Conservation (phyloP, 2,797 vertebrate genomes). For the Tamandua tetradactyla region DNA sequence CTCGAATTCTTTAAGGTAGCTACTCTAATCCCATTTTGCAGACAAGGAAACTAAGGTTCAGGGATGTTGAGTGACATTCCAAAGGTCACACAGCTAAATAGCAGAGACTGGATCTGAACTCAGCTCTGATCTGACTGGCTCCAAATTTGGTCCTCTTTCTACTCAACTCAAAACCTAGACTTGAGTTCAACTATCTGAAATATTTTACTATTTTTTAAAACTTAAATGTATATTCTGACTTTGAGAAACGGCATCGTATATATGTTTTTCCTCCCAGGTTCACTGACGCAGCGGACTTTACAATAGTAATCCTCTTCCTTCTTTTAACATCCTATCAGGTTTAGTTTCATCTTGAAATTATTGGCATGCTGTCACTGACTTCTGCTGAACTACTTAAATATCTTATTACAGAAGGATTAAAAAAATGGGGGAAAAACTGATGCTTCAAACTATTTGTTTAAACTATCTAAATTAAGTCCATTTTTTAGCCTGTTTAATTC, state of each 20-base stretch:
- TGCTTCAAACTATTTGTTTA: not conserved
- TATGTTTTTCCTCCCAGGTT: not conserved
- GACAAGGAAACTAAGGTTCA: not conserved
- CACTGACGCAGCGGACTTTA: not conserved
- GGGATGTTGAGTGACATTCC: not conserved
- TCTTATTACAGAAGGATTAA: not conserved
- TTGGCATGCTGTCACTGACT: not conserved
- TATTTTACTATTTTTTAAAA: not conserved
- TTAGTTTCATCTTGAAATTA: constrained; percentile 1
- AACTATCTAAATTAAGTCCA: not conserved
- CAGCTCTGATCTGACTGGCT: not conserved
- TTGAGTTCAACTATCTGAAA: not conserved
- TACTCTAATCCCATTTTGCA: not conserved
- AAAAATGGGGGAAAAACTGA: not conserved
- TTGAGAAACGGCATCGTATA: not conserved
- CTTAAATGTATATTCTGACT: not conserved
- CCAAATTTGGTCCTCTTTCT: not conserved
- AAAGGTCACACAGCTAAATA: not conserved
- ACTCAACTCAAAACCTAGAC: not conserved
- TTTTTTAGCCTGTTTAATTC: constrained; percentile 38
- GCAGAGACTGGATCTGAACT: not conserved
- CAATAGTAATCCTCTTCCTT: not conserved
- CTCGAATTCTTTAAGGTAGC: not conserved
- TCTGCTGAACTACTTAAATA: not conserved
- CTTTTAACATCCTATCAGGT: not conserved